These are phyloP conservation scores for Cyprinella venusta DNA, from an alignment of 2,797 vertebrate genomes.

Conservation along the genomic window DNA sequence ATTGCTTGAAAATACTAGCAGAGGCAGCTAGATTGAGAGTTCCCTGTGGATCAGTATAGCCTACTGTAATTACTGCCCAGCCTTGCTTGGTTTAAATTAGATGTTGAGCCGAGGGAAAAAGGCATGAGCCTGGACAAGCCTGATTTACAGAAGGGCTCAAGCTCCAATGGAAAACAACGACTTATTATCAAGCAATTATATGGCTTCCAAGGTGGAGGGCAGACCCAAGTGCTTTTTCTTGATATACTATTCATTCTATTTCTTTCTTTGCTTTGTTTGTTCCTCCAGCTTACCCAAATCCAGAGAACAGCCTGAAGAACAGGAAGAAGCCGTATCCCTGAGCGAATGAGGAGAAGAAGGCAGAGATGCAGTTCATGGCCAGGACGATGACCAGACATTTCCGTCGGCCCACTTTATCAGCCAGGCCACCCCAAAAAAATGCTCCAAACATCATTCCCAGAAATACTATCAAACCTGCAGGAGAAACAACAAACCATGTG, in stretches of 20 bases:
- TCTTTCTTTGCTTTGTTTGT: not conserved
- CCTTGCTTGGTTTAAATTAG: slow-evolving; percentile 15
- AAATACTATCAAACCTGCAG: slow-evolving; percentile 90
- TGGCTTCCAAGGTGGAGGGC: not conserved
- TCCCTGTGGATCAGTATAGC: not conserved
- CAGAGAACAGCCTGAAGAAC: slow-evolving; percentile 95
- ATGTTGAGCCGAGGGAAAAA: not conserved
- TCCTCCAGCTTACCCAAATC: slow-evolving; percentile 84
- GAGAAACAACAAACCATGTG: not conserved
- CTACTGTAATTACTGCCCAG: slow-evolving; percentile 27
- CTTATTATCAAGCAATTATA: slow-evolving; percentile 4
- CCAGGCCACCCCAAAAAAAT: slow-evolving; percentile 90
- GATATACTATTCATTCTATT: not conserved
- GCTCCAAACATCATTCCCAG: slow-evolving; percentile 97
- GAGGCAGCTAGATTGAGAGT: not conserved
- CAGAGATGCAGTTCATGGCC: slow-evolving; percentile 87
- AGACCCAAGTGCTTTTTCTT: not conserved
- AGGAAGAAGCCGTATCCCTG: slow-evolving; percentile 94
- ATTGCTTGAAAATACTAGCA: slow-evolving; percentile 7
- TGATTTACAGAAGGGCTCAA: slow-evolving; percentile 4
- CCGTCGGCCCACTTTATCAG: slow-evolving; percentile 91
- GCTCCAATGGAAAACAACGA: slow-evolving; percentile 17
- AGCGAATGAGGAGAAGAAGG: slow-evolving; percentile 92
- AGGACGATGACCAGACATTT: slow-evolving; percentile 88
- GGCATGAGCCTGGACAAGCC: slow-evolving; percentile 27